Evolutionary conservation across 2,888 invertebrate genomes (phyloP).

Genomic region (Erannis defoliaria): DNA sequence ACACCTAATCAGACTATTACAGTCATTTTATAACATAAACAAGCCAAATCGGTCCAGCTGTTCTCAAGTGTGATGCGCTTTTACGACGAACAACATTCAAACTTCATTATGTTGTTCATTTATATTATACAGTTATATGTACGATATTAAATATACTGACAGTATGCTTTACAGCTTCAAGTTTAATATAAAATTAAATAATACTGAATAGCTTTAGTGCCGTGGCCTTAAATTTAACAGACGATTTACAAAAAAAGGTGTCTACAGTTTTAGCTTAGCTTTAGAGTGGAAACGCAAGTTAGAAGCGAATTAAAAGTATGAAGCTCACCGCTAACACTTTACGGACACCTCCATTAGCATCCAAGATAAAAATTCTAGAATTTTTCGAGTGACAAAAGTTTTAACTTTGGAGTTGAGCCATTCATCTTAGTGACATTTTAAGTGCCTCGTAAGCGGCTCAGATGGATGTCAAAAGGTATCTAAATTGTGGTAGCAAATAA

Average conservation of each 20-base stretch:
- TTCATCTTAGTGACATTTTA: slow-evolving; percentile 75
- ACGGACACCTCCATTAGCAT: slow-evolving; percentile 49
- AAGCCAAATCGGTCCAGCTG: too few species aligned
- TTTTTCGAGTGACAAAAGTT: slow-evolving; percentile 63
- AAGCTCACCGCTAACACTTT: slow-evolving; percentile 22
- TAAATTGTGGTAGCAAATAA: slow-evolving; percentile 48
- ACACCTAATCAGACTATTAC: too few species aligned
- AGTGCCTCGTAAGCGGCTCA: slow-evolving; percentile 54
- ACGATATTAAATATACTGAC: too few species aligned
- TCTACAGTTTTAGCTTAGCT: background rate
- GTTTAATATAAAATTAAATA: too few species aligned
- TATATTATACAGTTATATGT: too few species aligned
- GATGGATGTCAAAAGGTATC: slow-evolving; percentile 62
- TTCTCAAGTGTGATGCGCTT: too few species aligned
- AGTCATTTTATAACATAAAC: too few species aligned
- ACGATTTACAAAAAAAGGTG: background rate
- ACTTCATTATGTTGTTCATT: too few species aligned
- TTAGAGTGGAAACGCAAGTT: slow-evolving; percentile 5
- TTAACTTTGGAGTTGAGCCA: slow-evolving; percentile 62
- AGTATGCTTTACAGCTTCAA: too few species aligned
- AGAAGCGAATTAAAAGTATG: slow-evolving; percentile 13
- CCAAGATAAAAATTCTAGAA: slow-evolving; percentile 54
- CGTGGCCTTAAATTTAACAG: too few species aligned
- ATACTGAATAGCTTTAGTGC: too few species aligned
- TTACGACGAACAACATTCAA: too few species aligned